Evolutionary conservation across 92 coral and sea anemone species (phyloP).

Genomic region (Muricea muricata): DNA sequence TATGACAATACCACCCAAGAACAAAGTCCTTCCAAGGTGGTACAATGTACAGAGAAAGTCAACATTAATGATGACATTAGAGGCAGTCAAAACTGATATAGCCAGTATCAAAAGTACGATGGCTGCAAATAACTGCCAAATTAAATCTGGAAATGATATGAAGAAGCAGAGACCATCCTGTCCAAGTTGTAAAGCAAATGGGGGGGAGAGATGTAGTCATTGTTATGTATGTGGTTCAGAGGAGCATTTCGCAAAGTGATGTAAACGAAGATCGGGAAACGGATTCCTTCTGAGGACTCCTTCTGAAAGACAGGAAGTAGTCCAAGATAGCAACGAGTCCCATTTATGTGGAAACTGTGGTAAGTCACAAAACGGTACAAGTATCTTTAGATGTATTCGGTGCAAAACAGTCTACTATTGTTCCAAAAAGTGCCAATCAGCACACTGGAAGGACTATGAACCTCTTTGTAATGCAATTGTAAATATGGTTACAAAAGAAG

Average conservation of each 20-base stretch:
- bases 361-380: slow-evolving; percentile 26
- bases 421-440: no score
- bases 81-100: no score
- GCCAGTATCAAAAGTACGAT: slow-evolving; percentile 34
- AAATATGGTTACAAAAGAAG: no score
- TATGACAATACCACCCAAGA: background rate
- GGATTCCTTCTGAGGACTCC: slow-evolving; percentile 23
- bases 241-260: slow-evolving; percentile 13
- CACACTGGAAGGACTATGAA: no score
- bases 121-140: background rate
- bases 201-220: slow-evolving; percentile 24
- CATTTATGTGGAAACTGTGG: no score
- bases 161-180: no score
- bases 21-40: no score
- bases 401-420: no score
- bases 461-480: no score
- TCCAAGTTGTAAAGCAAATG: background rate
- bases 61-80: no score
- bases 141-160: background rate
- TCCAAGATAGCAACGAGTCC: no score
- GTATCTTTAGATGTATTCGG: slow-evolving; percentile 1
- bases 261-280: slow-evolving; percentile 11
- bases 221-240: slow-evolving; percentile 24
- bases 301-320: slow-evolving; percentile 27
- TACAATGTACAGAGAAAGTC: no score